Base-by-base conservation (phyloP, 2,113 vertebrate genomes). In the Aegypius monachus region DNA sequence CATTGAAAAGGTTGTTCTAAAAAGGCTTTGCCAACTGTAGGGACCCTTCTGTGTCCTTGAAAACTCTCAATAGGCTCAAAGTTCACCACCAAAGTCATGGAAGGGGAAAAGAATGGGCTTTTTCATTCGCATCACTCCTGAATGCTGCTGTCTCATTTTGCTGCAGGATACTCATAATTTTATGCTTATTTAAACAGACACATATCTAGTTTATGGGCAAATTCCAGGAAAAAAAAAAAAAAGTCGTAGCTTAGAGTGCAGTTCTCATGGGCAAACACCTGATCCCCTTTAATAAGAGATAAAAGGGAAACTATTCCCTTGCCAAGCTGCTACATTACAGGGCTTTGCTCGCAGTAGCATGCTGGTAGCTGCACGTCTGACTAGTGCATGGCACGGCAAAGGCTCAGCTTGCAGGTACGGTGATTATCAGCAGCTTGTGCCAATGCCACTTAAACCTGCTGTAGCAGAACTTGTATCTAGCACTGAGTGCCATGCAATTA, bases 111-210 rank as follows among this genome's bases (percentile, higher is more conserved):
- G 88, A 85, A 85, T 13, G 36, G 55, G 70, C 42, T 77, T 82
- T 97, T 97, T 79, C 78, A 91, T 93, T 61, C 32, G 56, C 32
- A 4, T 65, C 83, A 38, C 50, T 98, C 87, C 80, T 97, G 98
- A 98, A 97, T 10, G 53, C 79, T 85, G 91, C 97, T 94, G 97
- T 98, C 96, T 98, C 92, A 81, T 98, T 97, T 98, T 95, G 98
- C 98, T 98, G 90, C 95, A 97, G 98, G 98, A 97, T 94, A 97
- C 62, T 93, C 78, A 92, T 94, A 97, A 97, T 97, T 97, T 98
- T 98, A 98, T 97, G 98, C 97, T 98, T 98, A 98, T 98, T 98
- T 98, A 98, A 98, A 98, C 98, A 97, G 98, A 98, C 98, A 98
- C 87, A 95, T 97, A 94, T 98, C 95, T 96, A 95, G 97, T 98